Evolutionary conservation across 2,113 vertebrate genomes (phyloP), one percentile per base, ranked within the genome.

Genomic region (Eudorcas thomsonii): DNA sequence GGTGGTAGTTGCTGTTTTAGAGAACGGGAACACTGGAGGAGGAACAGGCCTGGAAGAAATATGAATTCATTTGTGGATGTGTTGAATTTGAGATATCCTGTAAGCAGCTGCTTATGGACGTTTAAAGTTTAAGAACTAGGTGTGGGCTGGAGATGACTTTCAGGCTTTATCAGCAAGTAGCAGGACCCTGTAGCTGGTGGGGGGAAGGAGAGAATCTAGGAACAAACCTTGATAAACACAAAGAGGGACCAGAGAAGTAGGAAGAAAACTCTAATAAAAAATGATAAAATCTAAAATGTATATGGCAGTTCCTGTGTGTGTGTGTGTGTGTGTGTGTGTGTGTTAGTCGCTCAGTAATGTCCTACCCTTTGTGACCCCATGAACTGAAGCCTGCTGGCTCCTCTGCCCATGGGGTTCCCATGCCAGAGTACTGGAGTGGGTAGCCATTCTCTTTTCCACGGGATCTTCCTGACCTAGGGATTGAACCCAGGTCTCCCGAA

Each of bases 1-100:
- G 91, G 96, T 77, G 33, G 52, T 77, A 12, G 26, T 16, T 89
- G 48, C 30, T 67, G 6, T 86, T 92, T 92, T 64, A 94, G 85
- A 93, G 64, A 89, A 91, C 64, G 3, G 26, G 78, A 97, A 91
- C 50, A 71, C 43, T 39, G 87, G 89, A 36, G 93, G 94, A 95
- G 78, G 84, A 93, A n/a, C 5, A 80, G 33, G 3, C 50, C 83
- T 90, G 30, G 90, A 90, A 96, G n/a, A 50, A 91, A 86, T 64
- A 67, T 33, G 14, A 17, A 39, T 59, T 96, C 48, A 54, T 5
- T 39, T 81, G 25, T 96, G 84, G 57, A 28, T 59, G 12, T 96
- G 43, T 67, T 88, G 85, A 43, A 45, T 87, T 59, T 57, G 77
- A 96, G 59, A 45, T 55, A 88, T 33, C 17, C 52, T 30, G 50